These are phyloP conservation scores for Rhodeus uyekii DNA, from an alignment of 2,797 vertebrate species.

Conservation along the genomic window DNA sequence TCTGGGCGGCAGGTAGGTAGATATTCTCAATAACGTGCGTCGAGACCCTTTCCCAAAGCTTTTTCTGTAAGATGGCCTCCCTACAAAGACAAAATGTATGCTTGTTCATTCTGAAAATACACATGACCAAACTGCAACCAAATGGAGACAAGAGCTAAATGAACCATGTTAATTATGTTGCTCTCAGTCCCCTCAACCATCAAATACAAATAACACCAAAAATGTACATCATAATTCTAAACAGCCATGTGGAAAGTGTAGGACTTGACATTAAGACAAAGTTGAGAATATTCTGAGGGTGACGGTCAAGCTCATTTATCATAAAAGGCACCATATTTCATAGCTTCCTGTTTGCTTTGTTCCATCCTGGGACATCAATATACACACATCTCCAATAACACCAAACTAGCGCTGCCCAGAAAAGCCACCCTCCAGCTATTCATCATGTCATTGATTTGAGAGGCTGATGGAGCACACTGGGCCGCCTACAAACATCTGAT, in stretches of 20 bases:
- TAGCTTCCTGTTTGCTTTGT: conserved; percentile 69
- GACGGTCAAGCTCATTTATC: conserved; percentile 73
- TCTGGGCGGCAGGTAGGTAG: conserved; percentile 96
- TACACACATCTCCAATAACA: conserved; percentile 67
- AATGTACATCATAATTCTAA: background rate
- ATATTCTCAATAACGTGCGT: conserved; percentile 99
- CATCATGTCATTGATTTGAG: conserved; percentile 78
- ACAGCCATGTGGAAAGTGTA: background rate
- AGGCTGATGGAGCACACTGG: conserved; percentile 70
- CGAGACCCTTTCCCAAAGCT: conserved; percentile 95
- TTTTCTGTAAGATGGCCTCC: conserved; percentile 96
- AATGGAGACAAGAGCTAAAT: background rate
- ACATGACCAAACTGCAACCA: background rate
- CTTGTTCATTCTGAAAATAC: background rate
- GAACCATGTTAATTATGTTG: background rate
- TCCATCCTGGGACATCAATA: conserved; percentile 71
- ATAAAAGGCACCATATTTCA: conserved; percentile 77
- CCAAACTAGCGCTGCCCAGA: conserved; percentile 64
- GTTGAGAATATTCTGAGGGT: conserved; percentile 47
- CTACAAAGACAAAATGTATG: conserved; percentile 65
- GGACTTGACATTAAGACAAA: conserved; percentile 56
- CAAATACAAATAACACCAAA: background rate
- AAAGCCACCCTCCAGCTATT: conserved; percentile 70
- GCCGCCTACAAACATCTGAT: conserved; percentile 63
- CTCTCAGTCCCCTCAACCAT: background rate